Evolutionary conservation across 2,888 invertebrate genomes (phyloP).

Genomic region (Galerucella nymphaeae): DNA sequence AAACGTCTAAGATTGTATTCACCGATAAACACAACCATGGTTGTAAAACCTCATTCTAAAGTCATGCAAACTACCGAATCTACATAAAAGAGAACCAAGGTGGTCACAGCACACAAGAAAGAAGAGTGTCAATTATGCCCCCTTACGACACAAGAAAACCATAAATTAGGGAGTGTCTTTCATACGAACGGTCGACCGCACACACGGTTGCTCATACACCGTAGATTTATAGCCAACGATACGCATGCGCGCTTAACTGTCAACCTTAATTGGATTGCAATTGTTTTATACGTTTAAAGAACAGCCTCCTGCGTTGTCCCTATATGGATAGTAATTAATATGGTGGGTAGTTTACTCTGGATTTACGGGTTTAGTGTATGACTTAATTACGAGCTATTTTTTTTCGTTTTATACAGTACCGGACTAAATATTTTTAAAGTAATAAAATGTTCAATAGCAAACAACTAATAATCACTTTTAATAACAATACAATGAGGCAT

Average conservation of each 20-base stretch:
- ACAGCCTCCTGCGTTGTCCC: slow-evolving; percentile 47
- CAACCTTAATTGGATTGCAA: slow-evolving; percentile 49
- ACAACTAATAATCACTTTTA: too few species aligned
- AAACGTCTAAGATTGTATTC: slow-evolving; percentile 19
- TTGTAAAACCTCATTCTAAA: slow-evolving; percentile 34
- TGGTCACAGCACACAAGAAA: slow-evolving; percentile 52
- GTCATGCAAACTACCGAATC: slow-evolving; percentile 35
- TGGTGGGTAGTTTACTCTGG: slow-evolving; percentile 43
- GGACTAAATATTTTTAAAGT: background rate
- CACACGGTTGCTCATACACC: slow-evolving; percentile 55
- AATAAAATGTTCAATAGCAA: background rate
- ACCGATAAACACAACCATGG: slow-evolving; percentile 22
- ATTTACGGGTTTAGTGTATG: slow-evolving; percentile 44
- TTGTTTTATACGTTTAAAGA: slow-evolving; percentile 46
- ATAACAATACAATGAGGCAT: slow-evolving; percentile 31
- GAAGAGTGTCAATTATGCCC: slow-evolving; percentile 58
- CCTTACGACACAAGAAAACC: slow-evolving; percentile 57
- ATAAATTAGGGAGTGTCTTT: slow-evolving; percentile 59
- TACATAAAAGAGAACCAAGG: slow-evolving; percentile 46
- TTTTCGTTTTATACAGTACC: background rate
- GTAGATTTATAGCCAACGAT: slow-evolving; percentile 51
- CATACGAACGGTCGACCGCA: slow-evolving; percentile 55
- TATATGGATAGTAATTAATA: slow-evolving; percentile 59
- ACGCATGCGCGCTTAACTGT: slow-evolving; percentile 54
- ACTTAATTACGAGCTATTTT: slow-evolving; percentile 47